Percentiles rank a stretch among this genome's conserved stretches.
Conservation (phyloP, 2,113 vertebrate genomes). For the Orthonyx spaldingii region DNA sequence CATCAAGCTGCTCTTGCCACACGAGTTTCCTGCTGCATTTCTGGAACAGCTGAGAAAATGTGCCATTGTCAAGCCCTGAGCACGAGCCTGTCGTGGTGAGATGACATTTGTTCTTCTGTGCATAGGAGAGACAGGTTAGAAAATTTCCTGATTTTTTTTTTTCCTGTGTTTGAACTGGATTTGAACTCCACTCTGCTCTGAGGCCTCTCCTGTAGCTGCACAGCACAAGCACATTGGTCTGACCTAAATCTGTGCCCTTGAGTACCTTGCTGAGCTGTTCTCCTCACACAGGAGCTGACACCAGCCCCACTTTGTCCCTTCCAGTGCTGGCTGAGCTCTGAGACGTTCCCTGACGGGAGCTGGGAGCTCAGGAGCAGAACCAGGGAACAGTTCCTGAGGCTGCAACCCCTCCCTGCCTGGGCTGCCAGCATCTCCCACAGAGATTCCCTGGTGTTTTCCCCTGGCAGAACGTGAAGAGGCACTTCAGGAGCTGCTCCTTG, state of each 20-base stretch:
- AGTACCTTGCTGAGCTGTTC: neutral
- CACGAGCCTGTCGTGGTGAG: neutral
- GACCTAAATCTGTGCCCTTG: conserved; percentile 23
- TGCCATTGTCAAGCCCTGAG: neutral
- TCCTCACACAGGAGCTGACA: neutral
- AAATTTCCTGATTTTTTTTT: neutral
- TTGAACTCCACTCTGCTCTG: neutral
- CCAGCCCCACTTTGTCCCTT: neutral
- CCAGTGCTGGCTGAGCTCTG: neutral
- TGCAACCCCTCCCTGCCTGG: neutral
- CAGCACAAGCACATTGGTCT: neutral
- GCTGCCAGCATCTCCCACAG: neutral
- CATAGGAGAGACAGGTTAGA: neutral
- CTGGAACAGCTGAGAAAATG: neutral
- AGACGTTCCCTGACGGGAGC: neutral
- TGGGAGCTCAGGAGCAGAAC: neutral
- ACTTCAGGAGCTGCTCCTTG: neutral
- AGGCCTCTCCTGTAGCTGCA: neutral
- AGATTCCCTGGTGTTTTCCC: rapidly evolving
- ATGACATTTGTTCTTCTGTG: neutral
- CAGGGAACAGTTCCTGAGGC: neutral
- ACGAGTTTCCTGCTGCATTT: neutral
- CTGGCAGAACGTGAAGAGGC: neutral
- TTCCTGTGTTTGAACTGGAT: neutral
- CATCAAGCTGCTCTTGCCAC: neutral